Percentiles rank a stretch among this genome's conserved stretches.
These are phyloP conservation scores for Pterophyllum scalare DNA, from an alignment of 2,113 vertebrate species.

Conservation along the genomic window DNA sequence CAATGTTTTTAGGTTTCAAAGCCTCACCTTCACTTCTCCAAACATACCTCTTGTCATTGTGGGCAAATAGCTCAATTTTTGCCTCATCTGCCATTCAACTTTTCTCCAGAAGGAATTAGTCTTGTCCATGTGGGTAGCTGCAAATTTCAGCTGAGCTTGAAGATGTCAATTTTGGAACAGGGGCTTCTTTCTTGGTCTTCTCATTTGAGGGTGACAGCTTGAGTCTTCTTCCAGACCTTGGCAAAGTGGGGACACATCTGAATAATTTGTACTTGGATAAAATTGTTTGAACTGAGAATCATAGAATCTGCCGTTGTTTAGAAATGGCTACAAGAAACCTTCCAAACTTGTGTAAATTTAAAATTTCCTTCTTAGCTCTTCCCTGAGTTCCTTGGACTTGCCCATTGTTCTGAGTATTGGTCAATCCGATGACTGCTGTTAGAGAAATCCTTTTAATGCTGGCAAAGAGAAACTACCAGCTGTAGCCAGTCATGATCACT, in stretches of 20 bases:
- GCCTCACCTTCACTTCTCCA: background rate
- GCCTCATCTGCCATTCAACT: background rate
- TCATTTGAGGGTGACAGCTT: background rate
- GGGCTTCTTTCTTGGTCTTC: too few species aligned
- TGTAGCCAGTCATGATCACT: background rate
- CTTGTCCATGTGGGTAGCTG: background rate
- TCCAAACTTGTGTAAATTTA: background rate
- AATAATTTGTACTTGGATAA: background rate
- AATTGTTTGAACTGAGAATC: background rate
- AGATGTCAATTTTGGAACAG: too few species aligned
- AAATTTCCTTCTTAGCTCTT: background rate
- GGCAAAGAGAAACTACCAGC: background rate
- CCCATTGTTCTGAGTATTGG: background rate
- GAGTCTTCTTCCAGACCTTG: background rate
- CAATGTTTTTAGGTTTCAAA: background rate
- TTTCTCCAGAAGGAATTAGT: background rate
- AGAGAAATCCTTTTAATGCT: background rate
- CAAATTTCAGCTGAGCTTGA: too few species aligned
- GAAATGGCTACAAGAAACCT: background rate
- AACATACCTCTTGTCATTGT: background rate
- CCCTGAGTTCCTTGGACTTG: background rate
- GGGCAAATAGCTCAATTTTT: background rate
- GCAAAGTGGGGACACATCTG: background rate
- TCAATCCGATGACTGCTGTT: background rate
- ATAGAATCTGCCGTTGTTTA: background rate